These are phyloP conservation scores for Venustaconcha ellipsiformis DNA, from an alignment of 1,140 invertebrate species.

Conservation along the genomic window DNA sequence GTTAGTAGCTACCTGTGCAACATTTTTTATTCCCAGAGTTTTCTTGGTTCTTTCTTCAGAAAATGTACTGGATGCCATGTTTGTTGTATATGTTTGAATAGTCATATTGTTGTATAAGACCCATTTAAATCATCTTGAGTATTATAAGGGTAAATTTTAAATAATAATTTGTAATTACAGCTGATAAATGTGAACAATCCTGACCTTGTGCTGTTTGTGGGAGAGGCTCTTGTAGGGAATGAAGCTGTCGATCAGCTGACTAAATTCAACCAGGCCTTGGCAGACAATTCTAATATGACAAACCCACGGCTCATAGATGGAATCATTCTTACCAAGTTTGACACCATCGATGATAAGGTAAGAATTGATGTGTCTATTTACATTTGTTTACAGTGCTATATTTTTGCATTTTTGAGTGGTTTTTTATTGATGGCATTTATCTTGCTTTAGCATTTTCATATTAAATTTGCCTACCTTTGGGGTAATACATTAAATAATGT, in stretches of 20 bases:
- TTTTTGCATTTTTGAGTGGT: not conserved
- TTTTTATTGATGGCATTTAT: no score
- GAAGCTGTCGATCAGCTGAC: constrained; percentile 99
- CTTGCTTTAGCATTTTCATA: no score
- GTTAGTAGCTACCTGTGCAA: no score
- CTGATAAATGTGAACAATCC: constrained; percentile 91
- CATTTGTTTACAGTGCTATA: not conserved
- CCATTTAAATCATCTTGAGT: no score
- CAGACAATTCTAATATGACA: constrained; percentile 77
- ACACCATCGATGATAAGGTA: constrained; percentile 99
- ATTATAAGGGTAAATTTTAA: not conserved
- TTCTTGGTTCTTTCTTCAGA: no score
- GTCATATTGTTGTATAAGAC: not conserved
- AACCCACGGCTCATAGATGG: constrained; percentile 84
- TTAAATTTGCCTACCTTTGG: no score
- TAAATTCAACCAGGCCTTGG: constrained; percentile 97
- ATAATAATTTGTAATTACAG: constrained; percentile 60
- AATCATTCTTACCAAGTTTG: constrained; percentile 98
- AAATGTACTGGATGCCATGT: no score
- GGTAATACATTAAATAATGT: no score
- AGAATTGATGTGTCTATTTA: constrained; percentile 8
- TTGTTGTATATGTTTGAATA: not conserved
- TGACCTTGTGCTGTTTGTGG: constrained; percentile 98
- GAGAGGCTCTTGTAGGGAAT: constrained; percentile 99
- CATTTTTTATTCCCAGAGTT: no score